Percentiles rank a stretch among this genome's conserved stretches.
These are phyloP conservation scores for Cyrtodaria siliqua DNA, from an alignment of 2,888 invertebrate species.

Conservation along the genomic window DNA sequence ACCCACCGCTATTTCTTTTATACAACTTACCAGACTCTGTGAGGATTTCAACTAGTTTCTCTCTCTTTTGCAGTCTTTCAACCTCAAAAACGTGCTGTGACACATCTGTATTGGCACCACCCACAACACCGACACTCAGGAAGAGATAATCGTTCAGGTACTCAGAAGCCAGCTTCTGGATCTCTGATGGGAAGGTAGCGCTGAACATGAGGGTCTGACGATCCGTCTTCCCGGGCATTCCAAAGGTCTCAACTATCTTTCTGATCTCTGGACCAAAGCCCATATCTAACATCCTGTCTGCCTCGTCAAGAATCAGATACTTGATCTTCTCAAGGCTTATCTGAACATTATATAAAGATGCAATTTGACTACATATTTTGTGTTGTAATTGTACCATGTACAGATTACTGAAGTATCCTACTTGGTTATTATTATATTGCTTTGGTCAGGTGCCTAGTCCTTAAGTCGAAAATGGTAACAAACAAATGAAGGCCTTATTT, in stretches of 20 bases:
- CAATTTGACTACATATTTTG: no score
- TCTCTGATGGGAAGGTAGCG: conserved; percentile 91
- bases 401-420: no score
- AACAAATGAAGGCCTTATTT: no score
- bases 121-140: conserved; percentile 95
- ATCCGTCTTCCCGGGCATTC: conserved; percentile 82
- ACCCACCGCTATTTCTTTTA: no score
- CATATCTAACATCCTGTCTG: conserved; percentile 93
- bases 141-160: conserved; percentile 94
- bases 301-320: conserved; percentile 93
- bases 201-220: conserved; percentile 91
- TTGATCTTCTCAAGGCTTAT: conserved; percentile 88
- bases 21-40: conserved; percentile 81
- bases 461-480: no score
- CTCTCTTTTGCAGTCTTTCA: conserved; percentile 91
- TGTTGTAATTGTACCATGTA: no score
- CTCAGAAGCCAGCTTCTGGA: conserved; percentile 92
- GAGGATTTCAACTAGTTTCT: conserved; percentile 91
- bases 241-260: conserved; percentile 78
- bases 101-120: conserved; percentile 97
- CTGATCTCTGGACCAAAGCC: conserved; percentile 88
- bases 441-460: no score
- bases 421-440: no score
- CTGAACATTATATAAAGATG: no score
- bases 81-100: conserved; percentile 89